Evolutionary conservation across 1,140 invertebrate genomes (phyloP).

Genomic region (Apis florea): DNA sequence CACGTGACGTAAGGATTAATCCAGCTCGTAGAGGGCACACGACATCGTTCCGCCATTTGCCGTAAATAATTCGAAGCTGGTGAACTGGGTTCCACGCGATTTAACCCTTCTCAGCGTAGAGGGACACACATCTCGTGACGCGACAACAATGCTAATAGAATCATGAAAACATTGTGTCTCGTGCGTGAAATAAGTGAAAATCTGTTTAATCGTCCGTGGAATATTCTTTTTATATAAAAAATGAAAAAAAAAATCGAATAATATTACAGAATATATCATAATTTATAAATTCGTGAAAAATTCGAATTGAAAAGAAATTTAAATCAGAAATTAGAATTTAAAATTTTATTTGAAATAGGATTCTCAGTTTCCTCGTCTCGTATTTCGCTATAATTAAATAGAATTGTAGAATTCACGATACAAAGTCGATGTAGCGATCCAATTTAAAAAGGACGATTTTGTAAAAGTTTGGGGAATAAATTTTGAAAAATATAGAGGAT

Average conservation of each 20-base stretch:
- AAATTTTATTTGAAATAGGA: no score
- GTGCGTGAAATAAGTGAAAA: not conserved
- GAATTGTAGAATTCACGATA: not conserved
- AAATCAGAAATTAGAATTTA: no score
- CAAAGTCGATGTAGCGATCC: not conserved
- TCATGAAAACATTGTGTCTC: not conserved
- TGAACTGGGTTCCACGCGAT: slow-evolving; percentile 14
- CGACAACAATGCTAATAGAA: slow-evolving; percentile 3
- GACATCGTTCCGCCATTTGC: slow-evolving; percentile 28
- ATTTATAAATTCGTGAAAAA: no score
- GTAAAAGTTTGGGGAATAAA: not conserved
- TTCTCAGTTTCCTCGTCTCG: no score
- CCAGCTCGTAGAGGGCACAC: not conserved
- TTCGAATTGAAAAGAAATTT: no score
- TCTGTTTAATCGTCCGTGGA: not conserved
- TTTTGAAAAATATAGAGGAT: not conserved
- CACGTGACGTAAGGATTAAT: no score
- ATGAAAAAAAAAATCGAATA: no score
- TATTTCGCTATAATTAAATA: not conserved
- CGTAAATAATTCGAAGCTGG: slow-evolving; percentile 19
- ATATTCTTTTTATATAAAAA: not conserved
- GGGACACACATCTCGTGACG: not conserved
- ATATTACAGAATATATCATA: no score
- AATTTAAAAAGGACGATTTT: not conserved
- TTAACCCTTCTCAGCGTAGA: not conserved